A percentile compares a stretch with the other conserved stretches of the same genome.
These are phyloP conservation scores for Acromyrmex echinatior DNA, from an alignment of 1,140 invertebrate species.

Conservation along the genomic window DNA sequence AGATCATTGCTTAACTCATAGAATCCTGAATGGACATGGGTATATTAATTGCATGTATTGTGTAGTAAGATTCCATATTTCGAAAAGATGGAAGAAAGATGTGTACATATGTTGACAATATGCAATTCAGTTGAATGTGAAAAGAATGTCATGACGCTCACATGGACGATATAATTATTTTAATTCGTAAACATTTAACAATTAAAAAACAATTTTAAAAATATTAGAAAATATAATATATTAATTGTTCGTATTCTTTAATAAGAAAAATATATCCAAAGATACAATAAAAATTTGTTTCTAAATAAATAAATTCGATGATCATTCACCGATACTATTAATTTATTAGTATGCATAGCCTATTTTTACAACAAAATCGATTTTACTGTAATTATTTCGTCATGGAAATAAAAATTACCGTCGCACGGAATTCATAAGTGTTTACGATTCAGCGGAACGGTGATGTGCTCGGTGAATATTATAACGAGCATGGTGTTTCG, in stretches of 20 bases:
- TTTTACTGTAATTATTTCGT: neutral
- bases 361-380: neutral
- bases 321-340: neutral
- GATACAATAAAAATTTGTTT: neutral
- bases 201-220: neutral
- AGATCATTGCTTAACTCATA: neutral
- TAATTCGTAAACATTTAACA: neutral
- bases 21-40: neutral
- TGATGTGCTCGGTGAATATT: constrained; percentile 1
- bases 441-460: constrained; percentile 26
- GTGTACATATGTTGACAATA: constrained; percentile 9
- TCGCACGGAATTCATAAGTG: constrained; percentile 10
- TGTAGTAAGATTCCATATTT: neutral
- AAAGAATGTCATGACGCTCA: neutral
- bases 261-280: neutral
- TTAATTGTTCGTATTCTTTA: neutral
- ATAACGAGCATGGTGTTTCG: neutral
- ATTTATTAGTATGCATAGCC: neutral
- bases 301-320: neutral
- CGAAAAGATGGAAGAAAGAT: neutral
- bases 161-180: neutral
- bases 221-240: neutral
- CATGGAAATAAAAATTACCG: neutral
- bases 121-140: constrained; percentile 5
- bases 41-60: neutral